Conservation (phyloP, 2,797 vertebrate genomes). For the Hydrolagus colliei region DNA sequence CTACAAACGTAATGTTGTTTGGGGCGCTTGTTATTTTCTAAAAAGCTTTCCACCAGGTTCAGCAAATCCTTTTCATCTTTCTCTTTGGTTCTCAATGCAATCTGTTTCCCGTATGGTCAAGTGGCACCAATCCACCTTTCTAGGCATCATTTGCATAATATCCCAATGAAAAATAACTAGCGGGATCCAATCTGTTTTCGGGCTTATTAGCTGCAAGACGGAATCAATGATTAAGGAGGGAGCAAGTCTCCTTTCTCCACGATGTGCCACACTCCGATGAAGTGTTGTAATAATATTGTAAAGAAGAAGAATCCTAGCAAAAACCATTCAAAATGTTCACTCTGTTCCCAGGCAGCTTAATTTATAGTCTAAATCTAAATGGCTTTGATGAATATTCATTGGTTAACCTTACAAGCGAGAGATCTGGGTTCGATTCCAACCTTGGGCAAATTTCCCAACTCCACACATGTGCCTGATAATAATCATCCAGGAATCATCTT, state of each 20-base stretch:
- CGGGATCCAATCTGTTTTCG: background rate
- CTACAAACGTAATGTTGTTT: background rate
- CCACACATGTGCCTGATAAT: too few relatives aligned
- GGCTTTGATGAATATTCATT: too few relatives aligned
- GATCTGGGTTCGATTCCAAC: too few relatives aligned
- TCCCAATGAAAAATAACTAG: background rate
- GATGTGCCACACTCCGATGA: too few relatives aligned
- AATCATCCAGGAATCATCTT: too few relatives aligned
- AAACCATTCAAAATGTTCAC: too few relatives aligned
- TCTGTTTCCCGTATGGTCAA: background rate
- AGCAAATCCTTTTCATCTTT: background rate
- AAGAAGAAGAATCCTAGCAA: too few relatives aligned
- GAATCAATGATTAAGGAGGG: background rate
- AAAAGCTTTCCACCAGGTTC: background rate
- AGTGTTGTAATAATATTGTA: too few relatives aligned
- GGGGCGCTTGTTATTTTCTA: background rate
- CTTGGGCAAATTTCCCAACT: too few relatives aligned
- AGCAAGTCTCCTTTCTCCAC: background rate
- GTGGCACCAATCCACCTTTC: background rate
- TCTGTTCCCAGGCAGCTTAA: too few relatives aligned
- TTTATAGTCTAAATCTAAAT: too few relatives aligned
- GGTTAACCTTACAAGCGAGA: too few relatives aligned
- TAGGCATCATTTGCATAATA: conserved; percentile 10
- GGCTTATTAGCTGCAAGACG: background rate
- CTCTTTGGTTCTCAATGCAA: background rate